Base-by-base conservation (phyloP, 1,140 invertebrate genomes). In the Papilio polyxenes region DNA sequence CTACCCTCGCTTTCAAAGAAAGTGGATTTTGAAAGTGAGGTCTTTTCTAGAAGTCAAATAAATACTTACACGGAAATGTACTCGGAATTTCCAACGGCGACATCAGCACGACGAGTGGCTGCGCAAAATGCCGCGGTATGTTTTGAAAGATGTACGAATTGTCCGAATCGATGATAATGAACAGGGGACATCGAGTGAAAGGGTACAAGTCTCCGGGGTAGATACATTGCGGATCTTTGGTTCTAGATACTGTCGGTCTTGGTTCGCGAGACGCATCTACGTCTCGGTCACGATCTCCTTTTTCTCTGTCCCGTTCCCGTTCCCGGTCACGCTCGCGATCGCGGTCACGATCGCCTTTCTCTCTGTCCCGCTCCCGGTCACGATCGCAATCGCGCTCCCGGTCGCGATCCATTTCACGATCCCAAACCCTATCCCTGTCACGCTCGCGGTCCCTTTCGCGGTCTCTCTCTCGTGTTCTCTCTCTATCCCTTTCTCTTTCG, bases 91-190 rank as follows among this genome's bases (percentile, higher is more conserved):
- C 97, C 93, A 98, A 97, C 10, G 98, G 98, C 81, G 98, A 99
- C 97, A 99, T 98, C 3, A 99, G 96, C 81, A 98, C 97, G 80
- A 99, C 97, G 81, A 99, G 94, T n/a, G 98, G 98, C 92, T 99
- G 98, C 17, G 98, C 98, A 95, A 99, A 99, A 90, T 98, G 97
- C 69, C 90, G 96, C 40, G 98, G 98, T 90, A 99, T 97, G 91
- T 98, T 97, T 95, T 98, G 97, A 95, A 99, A 99, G 82, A 98
- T 97, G 93, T 97, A 98, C 90, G 98, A 98, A 95, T 99, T 99
- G 94, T 99, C 98, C 87, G 98, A 99, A 93, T 99, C 98, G 82
- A 99, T 97, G 83, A 99, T 97, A 72, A 99, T 95, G 94, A 99
- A 99, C 59, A 99, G 95, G 23, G 98, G 98, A 89, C 98, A 97